A percentile compares a stretch with the other conserved stretches of the same genome.
Conservation (phyloP, 1,140 invertebrate species). For the Drosophila eugracilis region DNA sequence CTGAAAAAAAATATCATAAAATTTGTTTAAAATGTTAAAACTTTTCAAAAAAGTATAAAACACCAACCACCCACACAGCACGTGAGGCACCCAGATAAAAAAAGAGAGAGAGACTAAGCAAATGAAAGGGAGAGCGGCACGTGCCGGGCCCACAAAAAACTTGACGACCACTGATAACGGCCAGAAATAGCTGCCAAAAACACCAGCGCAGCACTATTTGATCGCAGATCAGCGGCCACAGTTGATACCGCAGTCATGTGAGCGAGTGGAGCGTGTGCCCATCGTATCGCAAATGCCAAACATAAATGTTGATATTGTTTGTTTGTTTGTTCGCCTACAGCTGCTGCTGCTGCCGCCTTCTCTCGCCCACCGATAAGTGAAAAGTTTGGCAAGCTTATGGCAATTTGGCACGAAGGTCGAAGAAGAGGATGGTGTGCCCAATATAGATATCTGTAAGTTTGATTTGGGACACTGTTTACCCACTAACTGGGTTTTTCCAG, state of each 20-base stretch:
- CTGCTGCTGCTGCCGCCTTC: background rate
- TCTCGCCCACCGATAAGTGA: slow-evolving; percentile 28
- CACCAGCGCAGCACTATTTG: slow-evolving; percentile 30
- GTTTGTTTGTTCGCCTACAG: slow-evolving; percentile 33
- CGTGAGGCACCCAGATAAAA: slow-evolving; percentile 6
- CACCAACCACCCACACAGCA: slow-evolving; percentile 18
- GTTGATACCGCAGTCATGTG: slow-evolving; percentile 50
- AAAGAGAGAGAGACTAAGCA: background rate
- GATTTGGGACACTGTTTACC: background rate
- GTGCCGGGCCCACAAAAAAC: slow-evolving; percentile 35
- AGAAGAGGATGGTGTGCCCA: background rate
- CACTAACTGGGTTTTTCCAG: background rate
- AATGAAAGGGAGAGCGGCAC: slow-evolving; percentile 45
- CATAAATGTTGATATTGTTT: slow-evolving; percentile 60
- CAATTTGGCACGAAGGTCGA: slow-evolving; percentile 5
- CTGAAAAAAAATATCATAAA: no score
- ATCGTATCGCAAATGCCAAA: slow-evolving; percentile 53
- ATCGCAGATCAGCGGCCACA: slow-evolving; percentile 39
- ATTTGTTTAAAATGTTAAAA: no score
- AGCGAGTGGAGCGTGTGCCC: slow-evolving; percentile 27
- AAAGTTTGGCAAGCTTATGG: slow-evolving; percentile 29
- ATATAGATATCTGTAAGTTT: background rate
- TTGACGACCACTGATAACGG: slow-evolving; percentile 24
- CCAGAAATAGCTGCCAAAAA: slow-evolving; percentile 25
- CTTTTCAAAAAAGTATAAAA: no score